Evolutionary conservation across 2,797 vertebrate species (phyloP).

Genomic region (Melanotaenia parkinsoni): DNA sequence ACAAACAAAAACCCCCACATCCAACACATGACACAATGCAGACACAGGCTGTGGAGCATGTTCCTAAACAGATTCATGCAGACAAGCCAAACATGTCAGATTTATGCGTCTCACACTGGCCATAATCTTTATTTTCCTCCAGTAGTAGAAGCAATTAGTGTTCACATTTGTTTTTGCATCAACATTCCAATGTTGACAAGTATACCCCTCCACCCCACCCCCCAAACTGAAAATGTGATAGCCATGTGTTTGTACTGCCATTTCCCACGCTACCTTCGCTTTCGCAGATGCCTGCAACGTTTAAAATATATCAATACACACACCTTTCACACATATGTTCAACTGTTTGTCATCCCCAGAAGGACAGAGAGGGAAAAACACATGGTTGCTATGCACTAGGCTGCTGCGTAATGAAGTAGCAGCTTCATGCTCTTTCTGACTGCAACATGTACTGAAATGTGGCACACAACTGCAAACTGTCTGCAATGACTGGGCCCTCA

Average conservation of each 20-base stretch:
- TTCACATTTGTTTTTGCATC: slow-evolving; percentile 68
- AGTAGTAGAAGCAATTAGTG: slow-evolving; percentile 57
- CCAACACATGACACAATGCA: not conserved
- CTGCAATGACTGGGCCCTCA: slow-evolving; percentile 13
- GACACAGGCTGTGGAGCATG: slow-evolving; percentile 6
- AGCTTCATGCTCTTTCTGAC: slow-evolving; percentile 39
- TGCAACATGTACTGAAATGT: slow-evolving; percentile 64
- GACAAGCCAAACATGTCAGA: slow-evolving; percentile 46
- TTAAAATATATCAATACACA: slow-evolving; percentile 44
- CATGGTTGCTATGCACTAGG: slow-evolving; percentile 54
- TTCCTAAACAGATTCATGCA: slow-evolving; percentile 20
- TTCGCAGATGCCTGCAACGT: slow-evolving; percentile 56
- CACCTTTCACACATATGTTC: slow-evolving; percentile 63
- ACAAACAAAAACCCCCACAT: slow-evolving; percentile 9
- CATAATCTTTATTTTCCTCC: slow-evolving; percentile 43
- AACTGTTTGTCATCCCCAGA: slow-evolving; percentile 48
- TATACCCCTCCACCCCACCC: slow-evolving; percentile 34
- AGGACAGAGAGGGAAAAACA: slow-evolving; percentile 53
- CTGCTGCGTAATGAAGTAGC: not conserved
- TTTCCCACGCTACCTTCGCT: slow-evolving; percentile 63
- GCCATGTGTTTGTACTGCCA: slow-evolving; percentile 48
- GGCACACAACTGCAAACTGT: slow-evolving; percentile 58
- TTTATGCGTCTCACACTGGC: slow-evolving; percentile 59
- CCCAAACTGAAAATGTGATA: slow-evolving; percentile 48
- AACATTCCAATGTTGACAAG: slow-evolving; percentile 67